phyloP scores from a whole-genome alignment of 2,797 vertebrate genomes.

The Potorous gilbertii region DNA sequence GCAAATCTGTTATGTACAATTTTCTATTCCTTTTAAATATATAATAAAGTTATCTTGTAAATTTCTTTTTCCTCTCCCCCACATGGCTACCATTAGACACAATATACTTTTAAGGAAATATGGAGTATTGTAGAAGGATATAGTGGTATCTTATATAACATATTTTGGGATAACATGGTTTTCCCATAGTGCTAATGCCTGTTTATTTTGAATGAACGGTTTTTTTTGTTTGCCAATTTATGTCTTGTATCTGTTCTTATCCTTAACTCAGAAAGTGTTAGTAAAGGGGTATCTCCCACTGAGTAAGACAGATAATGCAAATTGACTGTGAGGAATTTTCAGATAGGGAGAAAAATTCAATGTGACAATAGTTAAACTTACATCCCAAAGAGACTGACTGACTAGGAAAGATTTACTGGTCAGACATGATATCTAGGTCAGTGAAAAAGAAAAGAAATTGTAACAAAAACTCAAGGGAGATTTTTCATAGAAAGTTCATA shows the following conservation, averaged over 20 bases:
- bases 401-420: neutral
- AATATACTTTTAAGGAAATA: neutral
- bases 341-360: neutral
- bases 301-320: neutral
- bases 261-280: neutral
- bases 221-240: neutral
- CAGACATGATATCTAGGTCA: neutral
- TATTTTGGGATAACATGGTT: neutral
- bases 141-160: neutral
- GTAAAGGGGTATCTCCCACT: neutral
- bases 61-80: neutral
- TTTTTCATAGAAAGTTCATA: neutral
- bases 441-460: neutral
- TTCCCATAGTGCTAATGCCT: neutral
- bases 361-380: neutral
- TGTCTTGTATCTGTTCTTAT: neutral
- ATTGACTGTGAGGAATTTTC: conserved; percentile 36
- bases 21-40: neutral
- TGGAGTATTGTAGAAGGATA: neutral
- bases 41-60: neutral
- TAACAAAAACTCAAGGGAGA: neutral
- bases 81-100: neutral
- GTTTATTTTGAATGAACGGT: neutral
- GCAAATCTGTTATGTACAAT: neutral
- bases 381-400: neutral